Base-by-base conservation (phyloP, 2,888 invertebrate genomes). In the Caenorhabditis sp. region DNA sequence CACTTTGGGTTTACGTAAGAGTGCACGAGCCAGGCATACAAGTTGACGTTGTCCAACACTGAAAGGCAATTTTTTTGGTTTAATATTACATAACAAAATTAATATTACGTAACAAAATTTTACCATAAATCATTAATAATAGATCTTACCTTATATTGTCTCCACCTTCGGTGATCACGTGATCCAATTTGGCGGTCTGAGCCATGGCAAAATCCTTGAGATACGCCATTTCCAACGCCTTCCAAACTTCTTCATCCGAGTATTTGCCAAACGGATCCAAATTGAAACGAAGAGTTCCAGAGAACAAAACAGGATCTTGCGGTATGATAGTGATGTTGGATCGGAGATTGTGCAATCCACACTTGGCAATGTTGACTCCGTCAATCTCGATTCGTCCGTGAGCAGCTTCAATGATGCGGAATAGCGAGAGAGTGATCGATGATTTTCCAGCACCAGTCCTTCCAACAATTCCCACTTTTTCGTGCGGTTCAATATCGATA, bases 141-240 rank as follows among this genome's bases (percentile, higher is more conserved):
- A 8, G 10, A 36, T 8, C 12, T 43, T 14, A 88, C 88, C 90
- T 90, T 66, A 90, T 86, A 90, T 96, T 97, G 87, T 94, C 94
- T 59, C 96, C 96, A 64, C 95, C 95, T 89, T 97, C 96, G 3
- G 92, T 90, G 63, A 95, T 92, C 89, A 93, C 93, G 88, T 95
- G 93, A 72, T 92, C 91, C 57, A 97, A 90, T 14, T 93, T 93
- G 59, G 92, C 91, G 1, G 92, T 89, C 26, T 78, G 78, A 1
- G 36, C 68, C 88, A 92, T 91, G 4, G 95, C 93, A 88, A 94
- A 95, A 5, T 90, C 82, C 89, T 93, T 94, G 62, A 97, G 91
- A 90, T 97, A 95, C 0, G 96, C 93, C 87, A 93, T 92, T 84
- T 95, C 94, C 52, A 97, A 89, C 25, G 94, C 92, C 63, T 91